Evolutionary conservation across 2,797 vertebrate genomes (phyloP).

Genomic region (Cyprinodon diabolis): DNA sequence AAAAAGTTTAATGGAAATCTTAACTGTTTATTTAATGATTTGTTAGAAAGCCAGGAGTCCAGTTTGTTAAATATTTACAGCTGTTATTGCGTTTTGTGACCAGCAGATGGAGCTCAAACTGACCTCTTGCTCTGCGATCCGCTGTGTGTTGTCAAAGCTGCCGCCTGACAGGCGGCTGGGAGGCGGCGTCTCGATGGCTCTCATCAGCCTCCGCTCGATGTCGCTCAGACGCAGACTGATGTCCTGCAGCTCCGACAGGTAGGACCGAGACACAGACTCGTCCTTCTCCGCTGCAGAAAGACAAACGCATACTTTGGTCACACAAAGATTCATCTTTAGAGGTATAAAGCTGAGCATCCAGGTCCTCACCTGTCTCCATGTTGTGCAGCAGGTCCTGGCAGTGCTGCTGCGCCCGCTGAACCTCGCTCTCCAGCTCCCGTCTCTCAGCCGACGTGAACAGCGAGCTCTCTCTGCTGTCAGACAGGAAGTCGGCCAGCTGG

Average conservation of each 20-base stretch:
- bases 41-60: not conserved
- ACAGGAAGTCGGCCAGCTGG: conserved; percentile 90
- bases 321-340: not conserved
- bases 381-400: conserved; percentile 88
- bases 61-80: not conserved
- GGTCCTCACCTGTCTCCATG: conserved; percentile 89
- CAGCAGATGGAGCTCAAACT: conserved; percentile 65
- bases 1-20: not conserved
- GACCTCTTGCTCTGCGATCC: conserved; percentile 92
- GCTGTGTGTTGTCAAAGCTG: conserved; percentile 77
- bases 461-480: conserved; percentile 90
- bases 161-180: conserved; percentile 75
- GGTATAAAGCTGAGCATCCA: not conserved
- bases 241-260: conserved; percentile 90
- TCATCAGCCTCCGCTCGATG: conserved; percentile 87
- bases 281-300: conserved; percentile 89
- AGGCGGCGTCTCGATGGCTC: conserved; percentile 80
- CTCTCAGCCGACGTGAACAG: conserved; percentile 87
- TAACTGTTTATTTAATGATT: not conserved
- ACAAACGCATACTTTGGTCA: not conserved
- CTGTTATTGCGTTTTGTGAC: not conserved
- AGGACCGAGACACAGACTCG: conserved; percentile 87
- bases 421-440: conserved; percentile 87
- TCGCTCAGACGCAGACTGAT: conserved; percentile 86
- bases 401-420: conserved; percentile 85